Evolutionary conservation across 2,113 vertebrate species (phyloP), one percentile per base, ranked within the genome.

Genomic region (Serilophus lunatus): DNA sequence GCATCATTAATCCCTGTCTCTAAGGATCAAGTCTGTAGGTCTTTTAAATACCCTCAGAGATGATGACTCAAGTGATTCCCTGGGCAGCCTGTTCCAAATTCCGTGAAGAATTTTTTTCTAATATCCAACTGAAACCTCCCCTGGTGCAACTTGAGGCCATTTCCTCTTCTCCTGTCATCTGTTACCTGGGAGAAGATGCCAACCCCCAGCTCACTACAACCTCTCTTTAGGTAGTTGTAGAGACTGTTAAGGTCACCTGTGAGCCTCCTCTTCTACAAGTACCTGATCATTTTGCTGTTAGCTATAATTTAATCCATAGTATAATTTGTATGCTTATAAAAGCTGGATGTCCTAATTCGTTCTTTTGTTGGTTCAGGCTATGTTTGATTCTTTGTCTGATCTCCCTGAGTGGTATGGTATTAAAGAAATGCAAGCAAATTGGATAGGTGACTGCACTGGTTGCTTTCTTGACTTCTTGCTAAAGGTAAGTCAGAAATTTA

Each of bases 401-500:
- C 98, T 99, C 85, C 99, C 99, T 0, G 98, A 99, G 88, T 99
- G 99, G 99, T 99, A 99, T 2, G 99, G 99, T 35, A 98, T 99
- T 85, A 99, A 99, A 97, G 98, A 97, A 97, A 99, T 99, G 99
- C 99, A 99, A 97, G 99, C 99, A 53, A 99, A 99, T 97, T 99
- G 99, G 99, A 99, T 99, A 57, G 99, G 99, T 54, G 98, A 99
- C 61, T 99, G 99, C 24, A 72, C 93, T 25, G 99, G 99, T 51
- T 99, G 99, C 97, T 99, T 95, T 76, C 98, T 99, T 59, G 98
- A 99, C 97, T 99, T 99, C 97, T 94, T 94, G 57, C 95, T 99
- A n/a, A 99, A 99, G 99, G 99, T 99, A 84, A 97, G 93, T 50
- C 35, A 47, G 50, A 77, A 68, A 44, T 63, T 87, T 87, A 11